phyloP scores from a whole-genome alignment of 2,797 vertebrate genomes.

The Chelmon rostratus region DNA sequence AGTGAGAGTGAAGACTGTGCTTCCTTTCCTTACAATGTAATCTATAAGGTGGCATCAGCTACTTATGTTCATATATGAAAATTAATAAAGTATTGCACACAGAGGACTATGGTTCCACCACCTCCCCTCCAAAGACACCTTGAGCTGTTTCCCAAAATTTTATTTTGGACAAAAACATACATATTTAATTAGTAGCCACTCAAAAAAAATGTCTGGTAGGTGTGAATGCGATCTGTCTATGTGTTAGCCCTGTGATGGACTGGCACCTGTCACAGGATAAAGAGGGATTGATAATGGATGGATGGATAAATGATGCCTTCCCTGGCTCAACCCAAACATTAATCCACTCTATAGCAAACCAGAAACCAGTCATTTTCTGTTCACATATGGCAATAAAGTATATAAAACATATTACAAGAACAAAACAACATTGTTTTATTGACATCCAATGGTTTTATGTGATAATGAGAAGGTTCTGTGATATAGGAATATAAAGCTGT shows the following conservation, averaged over 20 bases:
- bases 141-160: neutral
- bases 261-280: neutral
- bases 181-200: neutral
- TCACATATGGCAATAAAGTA: no score
- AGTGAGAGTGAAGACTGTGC: neutral
- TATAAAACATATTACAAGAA: no score
- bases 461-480: neutral
- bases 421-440: neutral
- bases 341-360: constrained; percentile 26
- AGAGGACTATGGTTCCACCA: no score
- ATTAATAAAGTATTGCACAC: no score
- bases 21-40: neutral
- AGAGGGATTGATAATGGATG: neutral
- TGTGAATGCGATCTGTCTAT: neutral
- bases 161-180: neutral
- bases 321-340: neutral
- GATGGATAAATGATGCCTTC: neutral
- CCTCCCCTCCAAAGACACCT: neutral
- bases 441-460: neutral
- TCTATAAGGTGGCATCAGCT: neutral
- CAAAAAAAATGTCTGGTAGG: neutral
- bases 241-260: neutral
- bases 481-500: neutral
- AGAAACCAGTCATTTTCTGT: accelerated
- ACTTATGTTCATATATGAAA: no score